Conservation (phyloP, 2,113 vertebrate species). For the Candoia aspera region DNA sequence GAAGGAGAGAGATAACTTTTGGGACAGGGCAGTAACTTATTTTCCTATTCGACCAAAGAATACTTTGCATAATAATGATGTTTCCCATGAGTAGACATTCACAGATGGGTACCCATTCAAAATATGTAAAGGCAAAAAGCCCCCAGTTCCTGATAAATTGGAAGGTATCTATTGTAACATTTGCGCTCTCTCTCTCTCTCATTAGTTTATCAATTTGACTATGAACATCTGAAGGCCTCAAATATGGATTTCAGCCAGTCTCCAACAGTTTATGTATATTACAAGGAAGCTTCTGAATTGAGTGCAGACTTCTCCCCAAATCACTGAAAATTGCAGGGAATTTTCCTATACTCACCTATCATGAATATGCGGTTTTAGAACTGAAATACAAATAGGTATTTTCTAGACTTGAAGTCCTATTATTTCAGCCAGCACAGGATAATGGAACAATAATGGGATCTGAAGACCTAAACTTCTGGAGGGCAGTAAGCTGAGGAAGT, state of each 20-base stretch:
- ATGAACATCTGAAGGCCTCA: constrained; percentile 66
- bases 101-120: not conserved
- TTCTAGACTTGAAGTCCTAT: not conserved
- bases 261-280: no score
- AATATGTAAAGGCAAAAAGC: not conserved
- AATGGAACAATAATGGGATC: not conserved
- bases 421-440: not conserved
- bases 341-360: constrained; percentile 14
- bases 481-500: not conserved
- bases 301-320: not conserved
- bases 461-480: not conserved
- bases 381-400: constrained; percentile 2
- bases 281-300: not conserved
- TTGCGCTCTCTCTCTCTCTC: constrained; percentile 30
- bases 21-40: not conserved
- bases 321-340: not conserved
- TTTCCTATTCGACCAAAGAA: not conserved
- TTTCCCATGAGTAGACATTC: not conserved
- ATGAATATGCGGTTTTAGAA: constrained; percentile 1
- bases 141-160: not conserved
- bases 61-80: not conserved
- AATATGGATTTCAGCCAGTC: constrained; percentile 6
- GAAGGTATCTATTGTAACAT: constrained; percentile 19
- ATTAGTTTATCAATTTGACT: constrained; percentile 68
- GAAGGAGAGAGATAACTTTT: not conserved